phyloP scores from a whole-genome alignment of 2,113 vertebrate genomes.

The Charina bottae region DNA sequence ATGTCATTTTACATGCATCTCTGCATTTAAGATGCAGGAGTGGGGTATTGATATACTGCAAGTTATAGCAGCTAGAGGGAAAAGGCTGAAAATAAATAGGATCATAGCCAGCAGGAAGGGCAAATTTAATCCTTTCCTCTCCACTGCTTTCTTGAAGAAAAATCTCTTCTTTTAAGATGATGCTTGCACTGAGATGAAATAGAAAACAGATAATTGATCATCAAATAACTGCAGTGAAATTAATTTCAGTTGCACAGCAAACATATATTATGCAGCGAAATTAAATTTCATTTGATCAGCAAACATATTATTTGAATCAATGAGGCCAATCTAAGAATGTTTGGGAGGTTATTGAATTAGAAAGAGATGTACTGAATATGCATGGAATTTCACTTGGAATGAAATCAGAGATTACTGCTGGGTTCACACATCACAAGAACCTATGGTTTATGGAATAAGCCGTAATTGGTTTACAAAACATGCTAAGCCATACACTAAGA shows the following conservation, averaged over 20 bases:
- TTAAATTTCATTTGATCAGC: not conserved
- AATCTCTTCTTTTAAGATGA: not conserved
- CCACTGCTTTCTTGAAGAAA: not conserved
- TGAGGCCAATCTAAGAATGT: not conserved
- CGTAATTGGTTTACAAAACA: not conserved
- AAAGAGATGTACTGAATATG: not conserved
- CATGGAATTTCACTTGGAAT: not conserved
- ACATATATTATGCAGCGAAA: not conserved
- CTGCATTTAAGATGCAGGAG: not conserved
- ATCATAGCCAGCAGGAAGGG: not conserved
- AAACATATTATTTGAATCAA: not conserved
- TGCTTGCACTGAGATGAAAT: not conserved
- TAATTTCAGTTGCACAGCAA: constrained; percentile 8
- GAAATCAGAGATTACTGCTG: not conserved
- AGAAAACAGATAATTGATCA: not conserved
- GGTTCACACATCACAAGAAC: not conserved
- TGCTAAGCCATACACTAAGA: not conserved
- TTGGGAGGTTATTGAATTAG: not conserved
- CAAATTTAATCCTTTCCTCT: not conserved
- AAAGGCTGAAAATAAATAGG: not conserved
- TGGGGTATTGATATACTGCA: not conserved
- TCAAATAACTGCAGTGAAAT: not conserved
- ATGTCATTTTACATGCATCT: not conserved
- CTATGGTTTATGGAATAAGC: not conserved
- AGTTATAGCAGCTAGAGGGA: not conserved